Percentiles rank a stretch among this genome's conserved stretches.
These are phyloP conservation scores for Columbina picui DNA, from an alignment of 2,113 vertebrate species.

Conservation along the genomic window DNA sequence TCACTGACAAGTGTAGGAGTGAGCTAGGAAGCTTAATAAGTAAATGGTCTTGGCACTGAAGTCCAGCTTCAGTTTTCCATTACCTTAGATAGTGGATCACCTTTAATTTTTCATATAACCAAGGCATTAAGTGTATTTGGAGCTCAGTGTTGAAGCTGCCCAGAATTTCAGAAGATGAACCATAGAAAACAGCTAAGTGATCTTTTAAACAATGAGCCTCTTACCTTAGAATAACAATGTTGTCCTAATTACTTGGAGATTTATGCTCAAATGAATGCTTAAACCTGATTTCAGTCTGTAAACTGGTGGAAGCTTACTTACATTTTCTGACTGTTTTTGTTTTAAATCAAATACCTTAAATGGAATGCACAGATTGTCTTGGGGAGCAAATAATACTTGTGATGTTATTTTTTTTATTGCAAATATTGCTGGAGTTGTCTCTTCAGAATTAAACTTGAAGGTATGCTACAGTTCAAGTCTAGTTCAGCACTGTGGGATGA, in stretches of 20 bases:
- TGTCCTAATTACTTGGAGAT: neutral
- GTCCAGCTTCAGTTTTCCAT: neutral
- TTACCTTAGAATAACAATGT: neutral
- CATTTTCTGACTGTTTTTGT: neutral
- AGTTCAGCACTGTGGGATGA: neutral
- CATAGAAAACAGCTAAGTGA: neutral
- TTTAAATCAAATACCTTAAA: neutral
- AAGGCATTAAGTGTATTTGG: neutral
- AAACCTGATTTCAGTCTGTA: neutral
- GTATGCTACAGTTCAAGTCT: neutral
- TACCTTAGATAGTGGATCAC: neutral
- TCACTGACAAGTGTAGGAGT: neutral
- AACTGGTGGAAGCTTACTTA: neutral
- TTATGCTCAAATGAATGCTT: neutral
- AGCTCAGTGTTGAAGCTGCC: neutral
- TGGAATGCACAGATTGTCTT: neutral
- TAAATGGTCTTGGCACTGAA: neutral
- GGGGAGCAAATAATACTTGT: neutral
- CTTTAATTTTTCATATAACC: neutral
- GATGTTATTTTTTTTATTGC: neutral
- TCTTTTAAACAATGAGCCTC: neutral
- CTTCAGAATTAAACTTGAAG: neutral
- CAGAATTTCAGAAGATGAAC: neutral
- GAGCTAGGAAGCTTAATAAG: slow-evolving; percentile 3
- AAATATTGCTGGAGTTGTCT: neutral